Base-by-base conservation (phyloP, 2,113 vertebrate species). In the Nymphicus hollandicus region DNA sequence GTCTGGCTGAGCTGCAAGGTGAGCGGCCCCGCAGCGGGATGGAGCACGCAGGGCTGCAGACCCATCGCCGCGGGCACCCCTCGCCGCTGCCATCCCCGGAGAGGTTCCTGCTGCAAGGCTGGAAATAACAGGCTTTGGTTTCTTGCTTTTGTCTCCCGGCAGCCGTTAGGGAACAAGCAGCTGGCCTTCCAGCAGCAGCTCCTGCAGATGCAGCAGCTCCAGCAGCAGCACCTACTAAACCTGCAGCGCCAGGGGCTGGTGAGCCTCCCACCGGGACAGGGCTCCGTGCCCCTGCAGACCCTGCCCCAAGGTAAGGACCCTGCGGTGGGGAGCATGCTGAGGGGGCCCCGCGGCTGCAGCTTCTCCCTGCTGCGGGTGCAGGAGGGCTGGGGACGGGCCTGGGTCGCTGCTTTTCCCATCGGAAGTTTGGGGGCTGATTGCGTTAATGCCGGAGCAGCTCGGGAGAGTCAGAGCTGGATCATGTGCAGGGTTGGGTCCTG, bases 101-200 rank as follows among this genome's bases (percentile, higher is more conserved):
- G 2, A 79, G 81, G 78, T 28, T 90, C 49, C 71, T 82, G 91
- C 88, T 76, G 52, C 87, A 8, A 56, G 70, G 88, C 85, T 33
- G 92, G 81, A 20, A 86, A 41, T 95, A 80, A 96, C 7, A 10
- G 4, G 87, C 88, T 80, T 3, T 92, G 89, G 90, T 97, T 92
- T 96, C 80, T 96, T 98, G 98, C 86, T 96, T 96, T 96, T 97
- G 96, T 95, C 97, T 95, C 84, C 91, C 79, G 70, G 93, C 98
- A 99, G 98, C 98, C 99, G 95, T 97, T 99, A 97, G 99, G 99
- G 97, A 99, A 98, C 97, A 99, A 99, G 97, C 99, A 99, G 98
- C 98, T 99, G 98, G 99, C 99, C 95, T 99, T 99, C 98, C 99
- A 99, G 98, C 99, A 99, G 98, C 99, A 99, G 98, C 98, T 99